These are phyloP conservation scores for Drosophila suboccidentalis DNA, from an alignment of 2,888 invertebrate species.

Conservation along the genomic window DNA sequence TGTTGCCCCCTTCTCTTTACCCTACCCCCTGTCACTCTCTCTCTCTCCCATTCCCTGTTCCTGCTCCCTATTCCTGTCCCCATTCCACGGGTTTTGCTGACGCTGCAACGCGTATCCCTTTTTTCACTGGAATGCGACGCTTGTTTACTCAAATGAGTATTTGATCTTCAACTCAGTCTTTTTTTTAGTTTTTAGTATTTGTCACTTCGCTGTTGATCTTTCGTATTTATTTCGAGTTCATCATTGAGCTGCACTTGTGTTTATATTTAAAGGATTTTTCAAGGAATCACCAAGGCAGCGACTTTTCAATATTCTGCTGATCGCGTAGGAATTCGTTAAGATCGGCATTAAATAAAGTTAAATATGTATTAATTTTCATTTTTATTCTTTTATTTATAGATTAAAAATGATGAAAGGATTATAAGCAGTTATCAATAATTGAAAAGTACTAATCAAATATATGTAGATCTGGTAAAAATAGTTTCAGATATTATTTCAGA, in stretches of 20 bases:
- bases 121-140: constrained; percentile 72
- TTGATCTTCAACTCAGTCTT: constrained; percentile 64
- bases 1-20: background rate
- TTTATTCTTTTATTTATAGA: too few relatives aligned
- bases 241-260: constrained; percentile 41
- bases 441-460: too few relatives aligned
- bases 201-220: constrained; percentile 48
- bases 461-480: too few relatives aligned
- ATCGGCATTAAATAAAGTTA: background rate
- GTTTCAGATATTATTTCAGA: background rate
- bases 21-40: constrained; percentile 3
- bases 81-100: constrained; percentile 32
- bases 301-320: constrained; percentile 36
- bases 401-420: too few relatives aligned
- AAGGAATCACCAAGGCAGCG: constrained; percentile 58
- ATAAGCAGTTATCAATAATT: too few relatives aligned
- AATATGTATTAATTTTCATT: background rate
- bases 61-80: background rate
- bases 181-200: constrained; percentile 32
- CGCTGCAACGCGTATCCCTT: constrained; percentile 67
- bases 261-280: constrained; percentile 68
- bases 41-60: constrained; percentile 8
- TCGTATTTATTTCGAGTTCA: constrained; percentile 1
- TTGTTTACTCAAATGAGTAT: constrained; percentile 77
- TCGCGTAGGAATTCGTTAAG: constrained; percentile 4